Base-by-base conservation (phyloP, 2,113 vertebrate genomes). In the Xiphophorus couchianus region DNA sequence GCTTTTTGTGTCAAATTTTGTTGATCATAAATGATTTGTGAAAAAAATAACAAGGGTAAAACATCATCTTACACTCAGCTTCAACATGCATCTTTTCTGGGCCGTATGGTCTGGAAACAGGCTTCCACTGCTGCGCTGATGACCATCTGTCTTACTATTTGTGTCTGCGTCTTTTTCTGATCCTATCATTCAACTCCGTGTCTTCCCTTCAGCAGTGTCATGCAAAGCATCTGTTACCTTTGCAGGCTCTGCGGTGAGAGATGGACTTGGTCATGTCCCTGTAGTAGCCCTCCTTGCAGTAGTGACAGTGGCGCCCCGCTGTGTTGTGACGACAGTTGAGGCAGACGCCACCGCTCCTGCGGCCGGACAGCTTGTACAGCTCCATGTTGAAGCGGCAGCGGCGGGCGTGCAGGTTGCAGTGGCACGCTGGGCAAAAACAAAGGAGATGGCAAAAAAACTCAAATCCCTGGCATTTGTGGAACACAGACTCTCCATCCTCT, bases 301-400 rank as follows among this genome's bases (percentile, higher is more conserved):
- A 99, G 90, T 99, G 98, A 88, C 98, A 99, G 89, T 99, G 98
- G 30, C 98, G 94, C 1, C 98, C 98, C 0, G 97, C 98, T 0
- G 97, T 99, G 94, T 98, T 99, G 93, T 99, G 98, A 6, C 98
- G 95, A 84, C 98, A 99, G 94, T 98, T 99, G 80, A 98, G 96
- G 67, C 98, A 99, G 62, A 99, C 98, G 0, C 98, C 98, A 0
- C 98, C 98, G 0, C 98, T 99, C 82, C 96, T 96, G 30, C 97
- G 95, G 2, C 98, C 98, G 0, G 98, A 99, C 76, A 99, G 94
- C 90, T 99, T 99, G 94, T 96, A 99, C 69, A 99, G 95, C 90
- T 99, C 98, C 97, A 99, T 99, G 94, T 99, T 99, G 93, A 99
- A 99, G 62, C 98, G 97, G 76, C 98, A 99, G 76, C 98, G 96